Evolutionary conservation across 2,888 invertebrate genomes (phyloP).

Genomic region (Synergus gifuensis): DNA sequence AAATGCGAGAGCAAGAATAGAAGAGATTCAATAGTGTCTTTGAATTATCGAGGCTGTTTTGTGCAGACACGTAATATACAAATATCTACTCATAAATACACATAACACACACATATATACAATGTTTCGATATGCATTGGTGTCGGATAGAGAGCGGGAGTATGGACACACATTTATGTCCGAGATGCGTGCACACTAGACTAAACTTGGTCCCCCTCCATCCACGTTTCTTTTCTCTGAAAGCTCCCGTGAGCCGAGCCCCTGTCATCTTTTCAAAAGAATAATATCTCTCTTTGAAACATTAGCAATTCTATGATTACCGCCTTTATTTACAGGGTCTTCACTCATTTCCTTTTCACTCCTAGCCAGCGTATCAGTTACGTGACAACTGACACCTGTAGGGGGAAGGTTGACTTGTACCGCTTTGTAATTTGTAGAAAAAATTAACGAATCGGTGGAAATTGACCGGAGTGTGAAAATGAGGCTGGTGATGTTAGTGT

Average conservation of each 20-base stretch:
- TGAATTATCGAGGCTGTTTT: slow-evolving; percentile 71
- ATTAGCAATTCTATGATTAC: slow-evolving; percentile 75
- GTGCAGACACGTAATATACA: slow-evolving; percentile 67
- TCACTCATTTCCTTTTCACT: slow-evolving; percentile 51
- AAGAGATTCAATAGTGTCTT: slow-evolving; percentile 72
- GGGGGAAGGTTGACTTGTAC: not conserved
- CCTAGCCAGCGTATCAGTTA: slow-evolving; percentile 5
- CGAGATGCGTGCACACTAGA: slow-evolving; percentile 50
- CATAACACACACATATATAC: not conserved
- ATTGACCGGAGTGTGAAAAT: not conserved
- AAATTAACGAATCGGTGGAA: slow-evolving; percentile 22
- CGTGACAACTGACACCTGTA: not conserved
- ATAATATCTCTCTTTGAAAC: slow-evolving; percentile 72
- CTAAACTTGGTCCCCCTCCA: slow-evolving; percentile 44
- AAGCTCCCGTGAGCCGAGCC: slow-evolving; percentile 57
- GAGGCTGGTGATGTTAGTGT: slow-evolving; percentile 41
- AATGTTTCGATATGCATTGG: not conserved
- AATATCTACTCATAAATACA: slow-evolving; percentile 55
- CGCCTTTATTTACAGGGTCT: slow-evolving; percentile 66
- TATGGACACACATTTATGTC: slow-evolving; percentile 55
- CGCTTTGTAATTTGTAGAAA: slow-evolving; percentile 27
- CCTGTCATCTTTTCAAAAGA: slow-evolving; percentile 69
- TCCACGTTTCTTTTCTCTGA: slow-evolving; percentile 49
- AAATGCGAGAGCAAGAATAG: slow-evolving; percentile 71
- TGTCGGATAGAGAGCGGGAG: slow-evolving; percentile 10